These are phyloP conservation scores for Ectropis crepuscularia DNA, from an alignment of 2,888 invertebrate species.

Conservation along the genomic window DNA sequence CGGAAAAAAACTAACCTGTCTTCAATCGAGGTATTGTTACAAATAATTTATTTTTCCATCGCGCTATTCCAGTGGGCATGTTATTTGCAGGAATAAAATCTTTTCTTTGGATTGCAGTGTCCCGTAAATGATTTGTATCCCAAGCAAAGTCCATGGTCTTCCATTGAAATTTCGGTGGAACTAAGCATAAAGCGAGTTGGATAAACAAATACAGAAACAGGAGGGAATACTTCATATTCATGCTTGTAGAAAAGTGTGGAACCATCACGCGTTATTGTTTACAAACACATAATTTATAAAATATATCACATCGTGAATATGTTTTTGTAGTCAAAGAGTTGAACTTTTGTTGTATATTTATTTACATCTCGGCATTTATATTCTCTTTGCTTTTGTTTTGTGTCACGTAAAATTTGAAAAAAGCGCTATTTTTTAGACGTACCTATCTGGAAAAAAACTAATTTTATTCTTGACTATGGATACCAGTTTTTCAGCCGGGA, in stretches of 20 bases:
- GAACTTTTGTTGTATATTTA: background rate
- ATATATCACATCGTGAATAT: too few species aligned
- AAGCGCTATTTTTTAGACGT: background rate
- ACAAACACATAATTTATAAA: too few species aligned
- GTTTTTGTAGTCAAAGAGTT: background rate
- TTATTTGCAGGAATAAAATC: conserved; percentile 87
- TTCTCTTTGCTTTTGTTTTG: background rate
- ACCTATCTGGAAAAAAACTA: too few species aligned
- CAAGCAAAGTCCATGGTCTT: conserved; percentile 86
- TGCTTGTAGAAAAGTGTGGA: background rate
- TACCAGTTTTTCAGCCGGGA: too few species aligned
- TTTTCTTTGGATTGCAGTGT: conserved; percentile 79
- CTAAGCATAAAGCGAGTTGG: conserved; percentile 41
- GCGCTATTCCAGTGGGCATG: conserved; percentile 88
- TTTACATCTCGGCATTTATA: too few species aligned
- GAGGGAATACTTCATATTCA: conserved; percentile 8
- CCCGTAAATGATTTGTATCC: conserved; percentile 77
- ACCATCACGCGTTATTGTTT: too few species aligned
- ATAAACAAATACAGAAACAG: conserved; percentile 37
- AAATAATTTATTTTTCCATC: conserved; percentile 88
- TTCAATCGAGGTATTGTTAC: conserved; percentile 88
- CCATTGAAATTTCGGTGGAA: conserved; percentile 84
- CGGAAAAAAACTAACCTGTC: conserved; percentile 67
- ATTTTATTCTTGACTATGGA: too few species aligned
- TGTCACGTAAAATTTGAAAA: background rate